Evolutionary conservation across 2,888 invertebrate species (phyloP).

Genomic region (Tenthredo livida): DNA sequence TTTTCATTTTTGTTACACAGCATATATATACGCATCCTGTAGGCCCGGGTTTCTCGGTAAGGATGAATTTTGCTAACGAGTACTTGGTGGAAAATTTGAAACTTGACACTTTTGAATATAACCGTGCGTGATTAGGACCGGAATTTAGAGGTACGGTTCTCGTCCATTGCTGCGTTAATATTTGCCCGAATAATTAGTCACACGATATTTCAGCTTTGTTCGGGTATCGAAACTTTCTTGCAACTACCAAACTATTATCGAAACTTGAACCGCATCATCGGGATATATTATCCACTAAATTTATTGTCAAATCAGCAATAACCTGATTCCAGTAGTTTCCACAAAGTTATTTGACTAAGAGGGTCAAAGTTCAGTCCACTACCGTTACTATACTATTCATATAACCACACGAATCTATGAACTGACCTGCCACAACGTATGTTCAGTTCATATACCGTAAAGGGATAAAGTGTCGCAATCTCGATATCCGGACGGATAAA

Average conservation of each 20-base stretch:
- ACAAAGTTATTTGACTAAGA: background rate
- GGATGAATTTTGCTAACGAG: slow-evolving; percentile 28
- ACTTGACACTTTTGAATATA: slow-evolving; percentile 34
- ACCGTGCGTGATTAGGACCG: background rate
- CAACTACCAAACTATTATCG: background rate
- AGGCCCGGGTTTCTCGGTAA: background rate
- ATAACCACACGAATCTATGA: background rate
- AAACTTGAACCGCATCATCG: slow-evolving; percentile 17
- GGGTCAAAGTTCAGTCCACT: background rate
- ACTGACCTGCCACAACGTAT: slow-evolving; percentile 3
- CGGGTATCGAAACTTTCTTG: slow-evolving; percentile 1
- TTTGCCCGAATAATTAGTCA: slow-evolving; percentile 27
- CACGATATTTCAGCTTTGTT: background rate
- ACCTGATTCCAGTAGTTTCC: background rate
- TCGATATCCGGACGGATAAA: background rate
- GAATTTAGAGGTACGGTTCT: background rate
- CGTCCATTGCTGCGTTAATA: background rate
- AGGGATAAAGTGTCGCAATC: too few species aligned
- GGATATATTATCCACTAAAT: background rate
- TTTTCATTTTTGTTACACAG: slow-evolving; percentile 9
- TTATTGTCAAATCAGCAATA: slow-evolving; percentile 1
- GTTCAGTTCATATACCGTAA: too few species aligned
- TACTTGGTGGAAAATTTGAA: slow-evolving; percentile 38
- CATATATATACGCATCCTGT: background rate
- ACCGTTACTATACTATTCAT: background rate